These are phyloP conservation scores for Zaprionus kolodkinae DNA, from an alignment of 1,140 invertebrate genomes.

Conservation along the genomic window DNA sequence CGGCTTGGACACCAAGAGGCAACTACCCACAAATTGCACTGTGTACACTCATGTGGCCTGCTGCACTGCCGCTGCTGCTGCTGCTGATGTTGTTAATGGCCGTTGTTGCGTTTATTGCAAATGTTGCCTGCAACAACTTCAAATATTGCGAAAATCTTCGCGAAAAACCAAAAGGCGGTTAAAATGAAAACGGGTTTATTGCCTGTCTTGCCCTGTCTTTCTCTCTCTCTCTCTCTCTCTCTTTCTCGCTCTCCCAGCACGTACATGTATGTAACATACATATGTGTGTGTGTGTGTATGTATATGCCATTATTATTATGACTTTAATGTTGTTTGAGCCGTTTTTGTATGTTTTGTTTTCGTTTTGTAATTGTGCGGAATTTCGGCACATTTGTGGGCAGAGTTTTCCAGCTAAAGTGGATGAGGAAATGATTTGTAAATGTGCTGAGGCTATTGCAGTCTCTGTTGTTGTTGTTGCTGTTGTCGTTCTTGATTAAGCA, in stretches of 20 bases:
- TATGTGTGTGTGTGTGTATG: too few species aligned
- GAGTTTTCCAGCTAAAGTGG: slow-evolving; percentile 8
- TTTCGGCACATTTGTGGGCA: slow-evolving; percentile 35
- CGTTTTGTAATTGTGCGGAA: slow-evolving; percentile 37
- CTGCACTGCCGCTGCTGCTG: slow-evolving; percentile 22
- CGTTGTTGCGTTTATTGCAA: slow-evolving; percentile 71
- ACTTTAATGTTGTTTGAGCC: slow-evolving; percentile 45
- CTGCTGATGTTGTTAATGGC: slow-evolving; percentile 55
- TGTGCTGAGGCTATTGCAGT: slow-evolving; percentile 3
- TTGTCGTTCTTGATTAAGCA: slow-evolving; percentile 21
- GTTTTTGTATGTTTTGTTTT: slow-evolving; percentile 35
- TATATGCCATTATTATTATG: slow-evolving; percentile 42
- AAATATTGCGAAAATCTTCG: slow-evolving; percentile 77
- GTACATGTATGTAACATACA: neutral
- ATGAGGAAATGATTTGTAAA: slow-evolving; percentile 40
- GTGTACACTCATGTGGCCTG: slow-evolving; percentile 47
- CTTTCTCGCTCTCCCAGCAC: slow-evolving; percentile 16
- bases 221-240: slow-evolving; percentile 25
- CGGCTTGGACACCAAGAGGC: slow-evolving; percentile 31
- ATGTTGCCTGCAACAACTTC: slow-evolving; percentile 64
- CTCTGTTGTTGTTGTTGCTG: neutral
- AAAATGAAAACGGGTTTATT: slow-evolving; percentile 66
- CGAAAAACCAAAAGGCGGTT: slow-evolving; percentile 67
- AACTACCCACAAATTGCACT: slow-evolving; percentile 52
- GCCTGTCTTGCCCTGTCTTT: slow-evolving; percentile 25